Conservation (phyloP, 2,113 vertebrate species). For the Archocentrus centrarchus region DNA sequence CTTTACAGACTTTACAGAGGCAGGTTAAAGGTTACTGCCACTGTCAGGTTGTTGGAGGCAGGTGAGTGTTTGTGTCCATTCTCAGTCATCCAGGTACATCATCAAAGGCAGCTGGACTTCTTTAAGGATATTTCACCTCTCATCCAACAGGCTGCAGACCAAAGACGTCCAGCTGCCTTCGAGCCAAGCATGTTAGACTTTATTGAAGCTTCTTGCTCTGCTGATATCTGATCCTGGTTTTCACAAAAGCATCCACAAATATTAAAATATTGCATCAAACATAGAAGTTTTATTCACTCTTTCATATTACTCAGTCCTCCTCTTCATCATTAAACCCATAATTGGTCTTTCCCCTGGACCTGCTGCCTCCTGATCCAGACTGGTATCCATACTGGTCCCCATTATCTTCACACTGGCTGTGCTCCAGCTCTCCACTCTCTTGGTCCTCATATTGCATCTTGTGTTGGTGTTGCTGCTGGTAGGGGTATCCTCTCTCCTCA, state of each 20-base stretch:
- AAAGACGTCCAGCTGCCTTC: neutral
- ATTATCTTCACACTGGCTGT: conserved; percentile 9
- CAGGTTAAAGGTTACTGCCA: accelerated
- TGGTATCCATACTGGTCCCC: conserved; percentile 61
- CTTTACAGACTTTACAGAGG: too few relatives aligned
- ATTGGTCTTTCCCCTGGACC: conserved; percentile 60
- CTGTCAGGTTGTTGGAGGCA: neutral
- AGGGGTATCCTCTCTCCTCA: conserved; percentile 71
- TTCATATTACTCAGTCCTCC: conserved; percentile 32
- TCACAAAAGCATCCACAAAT: neutral
- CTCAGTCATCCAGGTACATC: neutral
- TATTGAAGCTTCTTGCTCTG: neutral
- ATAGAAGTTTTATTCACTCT: accelerated
- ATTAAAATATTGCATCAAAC: neutral
- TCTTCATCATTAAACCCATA: conserved; percentile 64
- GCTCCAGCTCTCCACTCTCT: neutral
- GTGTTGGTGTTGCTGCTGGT: conserved; percentile 19
- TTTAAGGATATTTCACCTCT: neutral
- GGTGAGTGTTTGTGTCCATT: neutral
- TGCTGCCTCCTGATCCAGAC: conserved; percentile 37
- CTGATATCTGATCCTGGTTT: neutral
- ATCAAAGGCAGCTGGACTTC: neutral
- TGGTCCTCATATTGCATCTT: conserved; percentile 3
- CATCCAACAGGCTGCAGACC: neutral
- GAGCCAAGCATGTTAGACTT: neutral